Evolutionary conservation across 2,113 vertebrate species (phyloP).

Genomic region (Alligator mississippiensis): DNA sequence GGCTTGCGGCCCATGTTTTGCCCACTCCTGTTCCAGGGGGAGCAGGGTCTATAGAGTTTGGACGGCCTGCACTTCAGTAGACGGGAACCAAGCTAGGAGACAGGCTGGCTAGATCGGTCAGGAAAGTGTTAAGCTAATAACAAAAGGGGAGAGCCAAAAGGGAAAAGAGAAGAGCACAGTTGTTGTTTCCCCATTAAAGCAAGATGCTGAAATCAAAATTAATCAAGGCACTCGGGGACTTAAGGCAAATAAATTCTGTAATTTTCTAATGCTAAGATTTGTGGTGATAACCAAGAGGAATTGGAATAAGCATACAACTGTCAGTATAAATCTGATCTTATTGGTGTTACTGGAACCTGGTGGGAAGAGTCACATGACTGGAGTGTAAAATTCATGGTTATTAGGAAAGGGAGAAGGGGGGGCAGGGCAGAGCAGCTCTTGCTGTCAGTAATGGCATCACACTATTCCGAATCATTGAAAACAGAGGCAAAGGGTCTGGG

Average conservation of each 20-base stretch:
- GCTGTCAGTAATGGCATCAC: background rate
- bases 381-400: background rate
- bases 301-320: background rate
- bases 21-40: too few species aligned
- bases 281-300: background rate
- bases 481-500: accelerated
- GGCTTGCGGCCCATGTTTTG: too few species aligned
- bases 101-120: background rate
- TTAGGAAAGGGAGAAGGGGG: background rate
- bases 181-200: too few species aligned
- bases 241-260: background rate
- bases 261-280: background rate
- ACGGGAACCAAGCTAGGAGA: background rate
- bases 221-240: background rate
- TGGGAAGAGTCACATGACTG: background rate
- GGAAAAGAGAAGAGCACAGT: background rate
- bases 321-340: background rate
- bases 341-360: background rate
- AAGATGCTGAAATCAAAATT: background rate
- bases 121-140: background rate
- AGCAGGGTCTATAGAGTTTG: too few species aligned
- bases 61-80: too few species aligned
- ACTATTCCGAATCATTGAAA: background rate
- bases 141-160: background rate
- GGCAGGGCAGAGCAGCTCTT: background rate